These are phyloP conservation scores for Hydropsyche betteni DNA, from an alignment of 2,888 invertebrate genomes.

Conservation along the genomic window DNA sequence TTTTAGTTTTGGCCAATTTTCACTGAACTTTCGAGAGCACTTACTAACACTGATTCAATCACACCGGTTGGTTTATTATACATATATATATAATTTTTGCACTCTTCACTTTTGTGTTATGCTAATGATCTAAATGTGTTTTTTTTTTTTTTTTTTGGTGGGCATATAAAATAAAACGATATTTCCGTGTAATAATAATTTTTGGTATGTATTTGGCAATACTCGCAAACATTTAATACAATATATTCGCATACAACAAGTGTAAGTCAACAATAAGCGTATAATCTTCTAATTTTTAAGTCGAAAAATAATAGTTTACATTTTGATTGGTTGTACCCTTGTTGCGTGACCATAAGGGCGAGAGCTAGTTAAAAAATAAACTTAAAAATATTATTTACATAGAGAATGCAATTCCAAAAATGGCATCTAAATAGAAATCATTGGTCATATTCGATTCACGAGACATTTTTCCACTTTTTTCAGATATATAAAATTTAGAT, in stretches of 20 bases:
- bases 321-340: conserved; percentile 37
- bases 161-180: conserved; percentile 41
- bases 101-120: not conserved
- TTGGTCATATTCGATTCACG: conserved; percentile 35
- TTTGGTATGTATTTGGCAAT: conserved; percentile 52
- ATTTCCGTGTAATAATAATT: conserved; percentile 51
- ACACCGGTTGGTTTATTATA: too few species aligned
- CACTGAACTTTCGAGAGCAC: too few species aligned
- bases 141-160: conserved; percentile 7
- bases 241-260: conserved; percentile 52
- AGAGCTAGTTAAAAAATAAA: conserved; percentile 33
- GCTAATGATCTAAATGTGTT: not conserved
- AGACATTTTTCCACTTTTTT: conserved; percentile 25
- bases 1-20: too few species aligned
- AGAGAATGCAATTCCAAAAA: conserved; percentile 32
- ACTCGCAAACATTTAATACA: conserved; percentile 52
- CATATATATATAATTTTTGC: not conserved
- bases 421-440: conserved; percentile 40
- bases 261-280: conserved; percentile 52
- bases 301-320: conserved; percentile 47
- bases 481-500: conserved; percentile 5
- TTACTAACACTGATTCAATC: too few species aligned
- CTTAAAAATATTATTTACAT: conserved; percentile 39
- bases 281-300: conserved; percentile 50
- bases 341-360: conserved; percentile 36